Conservation (phyloP, 2,797 vertebrate genomes). For the Spinus pinus region DNA sequence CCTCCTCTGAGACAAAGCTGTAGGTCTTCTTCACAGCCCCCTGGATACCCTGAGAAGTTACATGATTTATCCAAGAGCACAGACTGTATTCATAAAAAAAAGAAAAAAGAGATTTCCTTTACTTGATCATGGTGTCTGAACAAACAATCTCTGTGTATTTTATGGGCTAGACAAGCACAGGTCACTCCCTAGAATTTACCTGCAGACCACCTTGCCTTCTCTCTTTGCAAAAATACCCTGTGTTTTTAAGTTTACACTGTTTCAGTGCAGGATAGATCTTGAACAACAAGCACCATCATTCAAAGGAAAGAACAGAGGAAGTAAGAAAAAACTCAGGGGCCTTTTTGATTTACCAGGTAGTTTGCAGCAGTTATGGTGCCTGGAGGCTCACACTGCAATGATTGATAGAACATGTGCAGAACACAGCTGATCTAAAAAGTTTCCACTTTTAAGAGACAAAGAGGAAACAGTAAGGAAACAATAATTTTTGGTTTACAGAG, state of each 20-base stretch:
- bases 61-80: not conserved
- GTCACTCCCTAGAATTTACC: not conserved
- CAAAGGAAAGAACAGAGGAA: not conserved
- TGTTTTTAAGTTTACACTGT: not conserved
- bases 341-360: not conserved
- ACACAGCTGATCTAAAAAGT: not conserved
- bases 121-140: not conserved
- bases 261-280: not conserved
- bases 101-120: not conserved
- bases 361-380: not conserved
- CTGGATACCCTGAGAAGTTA: not conserved
- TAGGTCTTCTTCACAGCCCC: not conserved
- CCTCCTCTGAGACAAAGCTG: not conserved
- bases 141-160: not conserved
- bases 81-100: not conserved
- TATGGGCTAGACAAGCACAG: not conserved
- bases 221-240: not conserved
- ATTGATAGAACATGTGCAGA: not conserved
- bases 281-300: not conserved
- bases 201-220: not conserved
- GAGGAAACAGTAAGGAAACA: not conserved
- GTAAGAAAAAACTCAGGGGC: not conserved
- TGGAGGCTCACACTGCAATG: not conserved
- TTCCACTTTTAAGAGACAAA: not conserved
- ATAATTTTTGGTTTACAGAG: not conserved